Base-by-base conservation (phyloP, 2,888 invertebrate species). In the Xestobium rufovillosum region DNA sequence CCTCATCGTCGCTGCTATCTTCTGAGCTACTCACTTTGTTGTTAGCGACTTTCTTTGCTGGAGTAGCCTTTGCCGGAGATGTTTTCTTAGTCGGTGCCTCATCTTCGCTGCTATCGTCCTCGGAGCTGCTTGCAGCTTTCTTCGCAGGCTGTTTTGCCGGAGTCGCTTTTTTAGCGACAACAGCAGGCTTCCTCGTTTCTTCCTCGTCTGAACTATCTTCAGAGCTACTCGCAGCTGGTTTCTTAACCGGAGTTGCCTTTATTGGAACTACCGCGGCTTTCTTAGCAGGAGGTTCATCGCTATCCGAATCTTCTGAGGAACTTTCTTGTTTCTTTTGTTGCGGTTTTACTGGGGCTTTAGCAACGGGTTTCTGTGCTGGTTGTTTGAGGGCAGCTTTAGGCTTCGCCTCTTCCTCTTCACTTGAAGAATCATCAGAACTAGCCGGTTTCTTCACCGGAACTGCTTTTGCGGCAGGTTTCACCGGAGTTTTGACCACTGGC, bases 131-230 rank as follows among this genome's bases (percentile, higher is more conserved):
- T 17, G 36, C 42, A 13, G 49, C 28, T 47, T 57, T 59, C 3
- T 50, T 53, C 13, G 45, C 47, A 17, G 48, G 42, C 43, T 46
- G 54, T 30, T 61, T 42, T 26, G 37, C 16, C 23, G 41, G 26
- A 9, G 39, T 33, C 14, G 39, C 36, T 11, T 49, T 29, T 40
- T 52, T 48, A 26, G 36, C 30, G 3, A 39, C 37, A 2, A 45
- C 26, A 1, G 31, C 19, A 26, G 31, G 39, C 38, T 12, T 15
- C n/a, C 44, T 29, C 15, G 47, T 41, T 30, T 63, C 63, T 36
- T 68, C 67, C 34, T 65, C 66, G 52, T 61, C 61, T 33, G 61
- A 63, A n/a, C 66, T 67, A 39, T 64, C 63, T 45, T 59, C 61
- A 23, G 66, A 67, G 26, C 56, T 56, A 30, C 66, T 65, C 26